These are phyloP conservation scores for Eidolon dupreanum DNA, from an alignment of 2,797 vertebrate genomes.

Conservation along the genomic window DNA sequence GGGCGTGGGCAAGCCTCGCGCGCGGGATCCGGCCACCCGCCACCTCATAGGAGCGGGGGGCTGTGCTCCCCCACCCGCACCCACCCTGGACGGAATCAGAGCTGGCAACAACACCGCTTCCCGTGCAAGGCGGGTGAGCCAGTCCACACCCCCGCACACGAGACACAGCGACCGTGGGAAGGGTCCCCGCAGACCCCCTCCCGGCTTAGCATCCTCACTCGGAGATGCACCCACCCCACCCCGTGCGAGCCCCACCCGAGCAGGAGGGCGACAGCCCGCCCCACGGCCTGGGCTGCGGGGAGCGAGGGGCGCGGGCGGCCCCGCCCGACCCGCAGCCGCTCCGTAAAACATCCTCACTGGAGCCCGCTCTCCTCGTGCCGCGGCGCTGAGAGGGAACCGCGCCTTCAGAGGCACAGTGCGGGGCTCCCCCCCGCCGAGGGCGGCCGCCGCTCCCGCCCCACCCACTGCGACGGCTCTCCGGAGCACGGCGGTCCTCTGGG, in stretches of 20 bases:
- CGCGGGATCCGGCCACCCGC: fast-evolving
- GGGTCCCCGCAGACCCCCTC: fast-evolving
- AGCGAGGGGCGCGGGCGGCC: neutral
- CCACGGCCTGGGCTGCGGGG: too few species aligned
- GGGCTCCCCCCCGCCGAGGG: neutral
- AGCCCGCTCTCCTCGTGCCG: neutral
- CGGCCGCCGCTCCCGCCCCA: fast-evolving
- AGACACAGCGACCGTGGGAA: fast-evolving
- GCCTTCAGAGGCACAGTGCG: neutral
- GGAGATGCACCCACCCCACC: fast-evolving
- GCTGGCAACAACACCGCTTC: neutral
- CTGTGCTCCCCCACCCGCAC: too few species aligned
- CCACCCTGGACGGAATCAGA: neutral
- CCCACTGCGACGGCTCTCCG: neutral
- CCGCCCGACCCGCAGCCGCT: neutral
- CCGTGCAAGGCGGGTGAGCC: neutral
- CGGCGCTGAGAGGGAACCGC: neutral
- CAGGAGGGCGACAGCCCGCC: too few species aligned
- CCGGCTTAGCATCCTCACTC: fast-evolving
- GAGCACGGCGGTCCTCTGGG: fast-evolving
- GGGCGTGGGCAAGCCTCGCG: fast-evolving
- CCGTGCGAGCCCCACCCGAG: too few species aligned
- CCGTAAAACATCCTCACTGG: neutral
- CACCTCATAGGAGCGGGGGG: neutral
- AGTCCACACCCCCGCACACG: fast-evolving